Conservation (phyloP, 2,797 vertebrate species). For the Accipiter minullus region DNA sequence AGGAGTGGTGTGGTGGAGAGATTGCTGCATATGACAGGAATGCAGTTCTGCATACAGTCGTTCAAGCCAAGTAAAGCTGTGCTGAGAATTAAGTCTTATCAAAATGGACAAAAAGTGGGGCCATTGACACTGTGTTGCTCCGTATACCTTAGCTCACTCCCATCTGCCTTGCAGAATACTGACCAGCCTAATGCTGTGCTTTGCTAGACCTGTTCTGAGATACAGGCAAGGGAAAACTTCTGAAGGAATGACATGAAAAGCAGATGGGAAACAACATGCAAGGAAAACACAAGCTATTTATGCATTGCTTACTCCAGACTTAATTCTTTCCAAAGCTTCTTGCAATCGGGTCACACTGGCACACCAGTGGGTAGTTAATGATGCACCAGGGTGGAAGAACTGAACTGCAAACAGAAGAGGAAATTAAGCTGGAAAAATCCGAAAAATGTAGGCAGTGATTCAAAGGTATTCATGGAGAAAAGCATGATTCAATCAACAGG, state of each 20-base stretch:
- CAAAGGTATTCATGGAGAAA: not conserved
- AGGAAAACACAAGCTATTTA: not conserved
- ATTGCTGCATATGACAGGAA: not conserved
- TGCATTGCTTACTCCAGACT: not conserved
- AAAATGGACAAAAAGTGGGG: not conserved
- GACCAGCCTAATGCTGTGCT: not conserved
- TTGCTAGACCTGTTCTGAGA: not conserved
- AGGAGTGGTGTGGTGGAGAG: not conserved
- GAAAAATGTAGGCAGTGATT: constrained; percentile 2
- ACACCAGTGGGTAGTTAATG: not conserved
- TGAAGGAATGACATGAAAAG: not conserved
- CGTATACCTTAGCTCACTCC: not conserved
- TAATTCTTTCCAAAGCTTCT: not conserved
- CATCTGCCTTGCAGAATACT: not conserved
- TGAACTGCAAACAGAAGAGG: not conserved
- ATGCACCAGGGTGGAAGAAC: not conserved
- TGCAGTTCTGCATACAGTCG: not conserved
- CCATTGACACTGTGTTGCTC: rapidly evolving
- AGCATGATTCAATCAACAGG: not conserved
- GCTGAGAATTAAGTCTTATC: not conserved
- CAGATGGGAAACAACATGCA: not conserved
- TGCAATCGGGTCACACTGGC: not conserved
- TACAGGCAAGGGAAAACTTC: not conserved
- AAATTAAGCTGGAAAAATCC: constrained; percentile 19
- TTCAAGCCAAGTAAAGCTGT: not conserved